Evolutionary conservation across 2,113 vertebrate species (phyloP).

Genomic region (Anseranas semipalmata): DNA sequence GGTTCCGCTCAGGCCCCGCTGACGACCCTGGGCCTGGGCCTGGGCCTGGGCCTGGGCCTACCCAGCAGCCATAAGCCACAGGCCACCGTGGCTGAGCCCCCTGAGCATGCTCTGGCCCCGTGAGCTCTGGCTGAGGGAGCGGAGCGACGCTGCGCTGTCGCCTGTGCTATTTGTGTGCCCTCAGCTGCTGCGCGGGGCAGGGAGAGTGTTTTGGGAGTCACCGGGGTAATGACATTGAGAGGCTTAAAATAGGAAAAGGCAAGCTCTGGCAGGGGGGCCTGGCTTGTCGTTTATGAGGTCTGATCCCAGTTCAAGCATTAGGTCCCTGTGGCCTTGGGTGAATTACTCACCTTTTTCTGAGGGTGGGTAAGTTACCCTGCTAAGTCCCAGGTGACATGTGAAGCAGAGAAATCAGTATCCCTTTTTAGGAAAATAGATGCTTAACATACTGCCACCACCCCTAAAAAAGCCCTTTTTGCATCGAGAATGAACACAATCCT

Average conservation of each 20-base stretch:
- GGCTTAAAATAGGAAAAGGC: not conserved
- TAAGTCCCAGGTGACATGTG: no score
- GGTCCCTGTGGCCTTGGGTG: not conserved
- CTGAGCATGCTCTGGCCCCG: no score
- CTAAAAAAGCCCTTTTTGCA: not conserved
- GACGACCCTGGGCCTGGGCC: no score
- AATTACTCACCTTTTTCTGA: fast-evolving
- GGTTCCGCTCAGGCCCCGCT: no score
- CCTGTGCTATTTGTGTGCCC: not conserved
- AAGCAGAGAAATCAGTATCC: not conserved
- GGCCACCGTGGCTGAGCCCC: no score
- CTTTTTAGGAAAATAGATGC: not conserved
- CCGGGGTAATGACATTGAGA: not conserved
- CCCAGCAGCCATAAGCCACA: no score
- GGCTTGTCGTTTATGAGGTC: not conserved
- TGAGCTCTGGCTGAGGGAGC: no score
- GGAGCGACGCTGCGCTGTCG: not conserved
- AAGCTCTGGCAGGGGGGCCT: no score
- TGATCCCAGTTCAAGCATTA: not conserved
- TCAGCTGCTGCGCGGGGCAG: not conserved
- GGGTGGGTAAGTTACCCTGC: not conserved
- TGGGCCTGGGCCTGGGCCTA: no score
- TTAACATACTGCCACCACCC: no score
- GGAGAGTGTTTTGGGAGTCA: not conserved
- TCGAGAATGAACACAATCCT: not conserved